Percentiles rank a stretch among this genome's conserved stretches.
Evolutionary conservation across 53 echinoderm and acorn worm species (phyloP).

Genomic region (Apostichopus leukothele): DNA sequence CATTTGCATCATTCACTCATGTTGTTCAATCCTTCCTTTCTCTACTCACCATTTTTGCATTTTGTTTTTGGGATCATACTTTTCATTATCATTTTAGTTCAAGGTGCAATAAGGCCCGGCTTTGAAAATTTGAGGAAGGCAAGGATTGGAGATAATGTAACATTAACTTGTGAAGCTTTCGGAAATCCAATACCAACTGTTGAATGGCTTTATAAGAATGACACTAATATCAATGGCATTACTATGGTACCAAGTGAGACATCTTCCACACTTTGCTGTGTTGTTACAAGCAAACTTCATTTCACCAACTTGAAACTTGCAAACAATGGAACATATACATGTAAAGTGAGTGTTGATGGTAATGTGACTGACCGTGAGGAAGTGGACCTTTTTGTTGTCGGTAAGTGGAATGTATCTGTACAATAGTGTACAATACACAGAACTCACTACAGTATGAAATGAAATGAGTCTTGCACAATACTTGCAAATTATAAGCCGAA

Average conservation of each 20-base stretch:
- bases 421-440: too few relatives aligned
- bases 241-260: background rate
- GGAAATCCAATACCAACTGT: background rate
- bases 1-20: too few relatives aligned
- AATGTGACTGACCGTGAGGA: background rate
- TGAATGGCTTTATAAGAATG: conserved; percentile 10
- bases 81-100: conserved; percentile 3
- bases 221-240: background rate
- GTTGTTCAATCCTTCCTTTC: too few relatives aligned
- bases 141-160: background rate
- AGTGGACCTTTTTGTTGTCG: conserved; percentile 13
- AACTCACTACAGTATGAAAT: too few relatives aligned
- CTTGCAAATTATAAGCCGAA: too few relatives aligned
- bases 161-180: conserved; percentile 9
- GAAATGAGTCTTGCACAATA: too few relatives aligned
- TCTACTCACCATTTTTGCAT: too few relatives aligned
- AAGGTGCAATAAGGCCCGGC: background rate
- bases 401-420: background rate
- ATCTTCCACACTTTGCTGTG: background rate
- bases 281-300: background rate
- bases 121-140: background rate
- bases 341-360: background rate
- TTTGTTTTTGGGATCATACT: background rate
- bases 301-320: background rate
- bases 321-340: conserved; percentile 25